Evolutionary conservation across 2,797 vertebrate genomes (phyloP).

Genomic region (Tapera naevia): DNA sequence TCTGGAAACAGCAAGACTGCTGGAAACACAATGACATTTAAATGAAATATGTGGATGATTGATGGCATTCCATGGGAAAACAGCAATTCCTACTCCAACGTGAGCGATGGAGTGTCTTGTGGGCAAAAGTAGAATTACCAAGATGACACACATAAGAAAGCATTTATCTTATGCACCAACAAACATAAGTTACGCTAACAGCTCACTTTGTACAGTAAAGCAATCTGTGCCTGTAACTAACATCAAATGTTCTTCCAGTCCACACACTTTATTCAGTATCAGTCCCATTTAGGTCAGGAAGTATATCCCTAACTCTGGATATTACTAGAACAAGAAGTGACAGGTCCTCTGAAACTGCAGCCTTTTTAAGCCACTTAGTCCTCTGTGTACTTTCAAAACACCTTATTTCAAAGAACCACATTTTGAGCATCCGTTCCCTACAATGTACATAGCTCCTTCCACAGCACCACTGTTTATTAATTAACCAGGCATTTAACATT

Average conservation of each 20-base stretch:
- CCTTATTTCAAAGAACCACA: neutral
- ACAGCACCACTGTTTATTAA: neutral
- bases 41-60: neutral
- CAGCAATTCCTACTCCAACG: neutral
- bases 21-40: neutral
- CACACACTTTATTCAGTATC: neutral
- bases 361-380: neutral
- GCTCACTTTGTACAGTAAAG: neutral
- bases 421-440: neutral
- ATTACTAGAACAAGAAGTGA: neutral
- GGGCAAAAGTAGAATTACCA: neutral
- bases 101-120: neutral
- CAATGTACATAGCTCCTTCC: neutral
- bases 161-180: neutral
- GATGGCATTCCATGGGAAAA: neutral
- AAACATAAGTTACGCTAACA: neutral
- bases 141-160: neutral
- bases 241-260: neutral
- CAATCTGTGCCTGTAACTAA: neutral
- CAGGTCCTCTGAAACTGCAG: neutral
- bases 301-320: neutral
- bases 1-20: neutral
- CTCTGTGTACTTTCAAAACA: neutral
- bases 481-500: neutral
- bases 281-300: neutral